Evolutionary conservation across 2,113 vertebrate species (phyloP).

Genomic region (Sialia sialis): DNA sequence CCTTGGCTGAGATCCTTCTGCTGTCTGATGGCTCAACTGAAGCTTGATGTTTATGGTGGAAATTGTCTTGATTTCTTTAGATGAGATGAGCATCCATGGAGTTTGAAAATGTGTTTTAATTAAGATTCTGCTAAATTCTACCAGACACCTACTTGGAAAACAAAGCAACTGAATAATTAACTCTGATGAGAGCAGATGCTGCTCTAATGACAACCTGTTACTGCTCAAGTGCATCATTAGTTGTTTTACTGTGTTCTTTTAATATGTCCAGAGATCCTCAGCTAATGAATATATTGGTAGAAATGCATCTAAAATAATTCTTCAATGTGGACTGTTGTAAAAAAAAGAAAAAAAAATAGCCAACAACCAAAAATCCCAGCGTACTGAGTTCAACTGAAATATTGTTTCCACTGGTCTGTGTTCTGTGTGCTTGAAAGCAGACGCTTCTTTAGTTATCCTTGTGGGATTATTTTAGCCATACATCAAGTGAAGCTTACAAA

Average conservation of each 20-base stretch:
- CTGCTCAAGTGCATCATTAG: slow-evolving; percentile 82
- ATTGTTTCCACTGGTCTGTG: background rate
- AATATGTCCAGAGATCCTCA: slow-evolving; percentile 74
- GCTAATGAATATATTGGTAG: slow-evolving; percentile 67
- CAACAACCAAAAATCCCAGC: background rate
- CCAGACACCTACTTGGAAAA: slow-evolving; percentile 86
- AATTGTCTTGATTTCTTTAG: slow-evolving; percentile 82
- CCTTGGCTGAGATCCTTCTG: slow-evolving; percentile 71
- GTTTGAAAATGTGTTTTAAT: slow-evolving; percentile 87
- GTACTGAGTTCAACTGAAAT: background rate
- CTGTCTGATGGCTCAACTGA: slow-evolving; percentile 77
- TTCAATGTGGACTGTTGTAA: background rate
- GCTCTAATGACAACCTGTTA: slow-evolving; percentile 90
- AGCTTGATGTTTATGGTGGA: slow-evolving; percentile 81
- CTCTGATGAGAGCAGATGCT: slow-evolving; percentile 89
- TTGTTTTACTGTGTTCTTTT: slow-evolving; percentile 76
- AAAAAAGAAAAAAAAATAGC: background rate
- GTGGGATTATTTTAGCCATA: slow-evolving; percentile 77
- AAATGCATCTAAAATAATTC: slow-evolving; percentile 64
- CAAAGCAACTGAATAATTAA: slow-evolving; percentile 86
- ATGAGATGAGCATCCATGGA: slow-evolving; percentile 83
- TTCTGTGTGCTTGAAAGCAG: slow-evolving; percentile 37
- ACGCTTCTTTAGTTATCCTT: slow-evolving; percentile 67
- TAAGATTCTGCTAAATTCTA: slow-evolving; percentile 89
- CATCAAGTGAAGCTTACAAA: slow-evolving; percentile 80